phyloP scores from a whole-genome alignment of 2,888 invertebrate genomes.

The Lordiphosa andalusiaca region DNA sequence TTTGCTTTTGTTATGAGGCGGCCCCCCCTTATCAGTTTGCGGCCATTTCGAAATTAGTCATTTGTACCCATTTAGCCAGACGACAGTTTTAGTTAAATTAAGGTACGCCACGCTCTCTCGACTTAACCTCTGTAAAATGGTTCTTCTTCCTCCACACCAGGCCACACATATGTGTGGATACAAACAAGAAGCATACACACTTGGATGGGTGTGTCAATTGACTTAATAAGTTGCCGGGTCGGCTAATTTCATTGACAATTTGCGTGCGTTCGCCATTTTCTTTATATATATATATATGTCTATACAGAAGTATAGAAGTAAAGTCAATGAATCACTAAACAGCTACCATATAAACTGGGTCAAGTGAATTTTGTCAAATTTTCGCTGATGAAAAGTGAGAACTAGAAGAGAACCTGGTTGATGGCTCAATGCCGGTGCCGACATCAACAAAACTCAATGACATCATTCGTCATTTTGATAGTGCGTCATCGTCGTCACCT shows the following conservation, averaged over 20 bases:
- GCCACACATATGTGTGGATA: background rate
- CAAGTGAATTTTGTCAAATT: slow-evolving; percentile 6
- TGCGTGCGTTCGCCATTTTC: slow-evolving; percentile 17
- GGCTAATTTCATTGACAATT: slow-evolving; percentile 15
- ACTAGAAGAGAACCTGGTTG: background rate
- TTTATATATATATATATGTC: background rate
- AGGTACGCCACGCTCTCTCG: slow-evolving; percentile 11
- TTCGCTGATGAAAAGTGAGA: slow-evolving; percentile 13
- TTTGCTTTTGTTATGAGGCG: no score
- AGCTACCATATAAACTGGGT: slow-evolving; percentile 8
- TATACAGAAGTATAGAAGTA: background rate
- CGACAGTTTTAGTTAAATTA: no score
- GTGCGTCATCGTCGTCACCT: slow-evolving; percentile 13
- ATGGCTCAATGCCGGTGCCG: slow-evolving; percentile 17
- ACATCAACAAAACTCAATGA: slow-evolving; percentile 45
- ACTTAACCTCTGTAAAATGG: slow-evolving; percentile 3
- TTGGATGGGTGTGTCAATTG: slow-evolving; percentile 22
- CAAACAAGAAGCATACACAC: background rate
- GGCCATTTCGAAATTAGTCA: no score
- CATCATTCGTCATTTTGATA: slow-evolving; percentile 39
- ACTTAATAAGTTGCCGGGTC: slow-evolving; percentile 22
- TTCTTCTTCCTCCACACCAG: slow-evolving; percentile 4
- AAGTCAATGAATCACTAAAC: slow-evolving; percentile 7
- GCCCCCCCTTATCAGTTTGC: no score
- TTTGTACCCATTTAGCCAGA: no score